Evolutionary conservation across 53 echinoderm and acorn worm genomes (phyloP), one percentile per base, ranked within the genome.

Genomic region (Holothuria leucospilota): DNA sequence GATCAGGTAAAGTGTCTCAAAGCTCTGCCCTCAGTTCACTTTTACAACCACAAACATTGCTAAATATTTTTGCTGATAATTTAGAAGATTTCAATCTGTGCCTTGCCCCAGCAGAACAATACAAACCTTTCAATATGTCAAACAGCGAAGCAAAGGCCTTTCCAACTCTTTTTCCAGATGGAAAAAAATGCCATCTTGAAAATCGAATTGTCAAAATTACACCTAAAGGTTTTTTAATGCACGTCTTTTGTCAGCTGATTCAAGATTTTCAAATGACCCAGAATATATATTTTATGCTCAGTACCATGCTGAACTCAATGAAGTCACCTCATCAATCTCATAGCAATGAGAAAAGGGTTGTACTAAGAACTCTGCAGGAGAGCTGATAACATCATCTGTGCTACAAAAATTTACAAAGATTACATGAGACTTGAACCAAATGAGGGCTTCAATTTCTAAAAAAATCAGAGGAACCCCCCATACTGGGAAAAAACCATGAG

Each of bases 261-360:
- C 90, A 41, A 82, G 93, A 71, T 95, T 95, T 87, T 88, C 93
- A 23, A 51, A 77, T 21, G 90, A 90, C 84, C 63, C 86, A 78
- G 90, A 95, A 41, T 95, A 88, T 24, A 88, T 95, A 29, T 93
- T 94, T 77, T 93, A 78, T 93, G 93, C 92, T 59, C 92, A 95
- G 34, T 93, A 82, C 84, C n/a, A 82, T 20, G 85, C 88, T 51
- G 91, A 91, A 75, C 39, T 93, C 81, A 72, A 90, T 15, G 87
- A 93, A 83, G 86, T 95, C 20, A 24, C 78, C 52, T 95, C 95
- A 51, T 68, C 77, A 72, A 84, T 95, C 24, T 90, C 95, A 46
- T 89, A 93, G 71, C 91, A 91, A 23, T 62, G 93, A 56, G 68
- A 91, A 23, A 86, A 91, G 87, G 87, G 95, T 39, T 66, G 21